Evolutionary conservation across 1,140 invertebrate genomes (phyloP), one percentile per base, ranked within the genome.

Genomic region (Caenorhabditis briggsae): DNA sequence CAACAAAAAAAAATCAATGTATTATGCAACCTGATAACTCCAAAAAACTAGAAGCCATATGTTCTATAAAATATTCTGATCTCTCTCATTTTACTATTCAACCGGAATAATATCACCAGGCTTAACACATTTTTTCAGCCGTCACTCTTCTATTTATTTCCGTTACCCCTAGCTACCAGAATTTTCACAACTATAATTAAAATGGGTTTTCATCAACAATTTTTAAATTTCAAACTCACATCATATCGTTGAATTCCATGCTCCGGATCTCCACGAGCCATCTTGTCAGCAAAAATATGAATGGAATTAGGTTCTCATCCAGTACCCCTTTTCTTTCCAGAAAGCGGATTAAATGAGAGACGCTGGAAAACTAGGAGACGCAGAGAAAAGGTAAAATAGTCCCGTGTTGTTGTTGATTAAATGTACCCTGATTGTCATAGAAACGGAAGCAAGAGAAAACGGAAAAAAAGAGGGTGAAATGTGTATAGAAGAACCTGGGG

Each of bases 401-500:
- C 5, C 48, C 5, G 33, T 14, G 25, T 41, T 8, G 11, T 65
- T 11, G 33, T 65, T 14, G 20, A 16, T 14, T 53, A 53, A 14
- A 53, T 53, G 16, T 53, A 53, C 50, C 11, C 53, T 18, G 20
- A 78, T 78, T 78, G 70, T 78, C 70, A 78, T 78, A 78, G 70
- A 50, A 78, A 78, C 70, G 70, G 70, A 53, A 53, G 12, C 50
- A 53, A 11, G 59, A 12, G 6, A 12, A 5, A n/a, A 20, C 56
- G 56, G 56, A 18, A n/a, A 8, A 18, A 3, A 58, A 16, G 9
- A 16, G 50, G 16, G 50, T 12, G 50, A 16, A 53, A 12, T 53
- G 16, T 12, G 9, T 53, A 11, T 53, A 53, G 50, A 16, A 55
- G 53, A 59, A 20, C 16, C 14, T 18, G 58, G 61, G 9, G 9